Base-by-base conservation (phyloP, 2,113 vertebrate genomes). In the Serilophus lunatus region DNA sequence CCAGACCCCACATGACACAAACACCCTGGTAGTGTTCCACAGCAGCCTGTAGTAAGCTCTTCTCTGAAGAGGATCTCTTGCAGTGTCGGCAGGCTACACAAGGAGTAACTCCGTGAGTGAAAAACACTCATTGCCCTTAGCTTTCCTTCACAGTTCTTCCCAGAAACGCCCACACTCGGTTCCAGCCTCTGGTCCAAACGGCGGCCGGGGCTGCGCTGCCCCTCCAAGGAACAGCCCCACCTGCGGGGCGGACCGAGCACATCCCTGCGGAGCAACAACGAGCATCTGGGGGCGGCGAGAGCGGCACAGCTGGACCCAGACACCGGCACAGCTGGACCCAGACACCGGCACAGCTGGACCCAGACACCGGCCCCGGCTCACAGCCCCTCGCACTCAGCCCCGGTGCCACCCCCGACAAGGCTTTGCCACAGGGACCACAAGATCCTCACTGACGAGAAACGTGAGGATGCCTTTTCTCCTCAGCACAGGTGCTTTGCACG, bases 191-290 rank as follows among this genome's bases (percentile, higher is more conserved):
- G 42, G 36, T 22, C 47, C 40, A 18, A 82, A 88, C 0, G 3
- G n/a, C n/a, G n/a, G n/a, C n/a, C n/a, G n/a, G n/a, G n/a, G n/a
- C n/a, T n/a, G n/a, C n/a, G n/a, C n/a, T n/a, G n/a, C n/a, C n/a
- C n/a, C n/a, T n/a, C n/a, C n/a, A n/a, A 57, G 20, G 81, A 82
- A 63, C 36, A 77, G 79, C 82, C 92, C 68, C 59, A 63, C 88
- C 92, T 90, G 71, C 9, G 3, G 63, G 69, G 86, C 82, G 53
- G 57, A 79, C 1, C 31, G 49, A 76, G 82, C 60, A 68, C 44
- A 72, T n/a, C 38, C 71, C 68, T n/a, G n/a, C n/a, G 16, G 4
- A 79, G 75, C 60, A 61, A 10, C 2, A 60, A 59, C 20, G 47
- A 71, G 16, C 75, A 71, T 7, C 51, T 20, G 56, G 26, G 20